These are phyloP conservation scores for Stegostoma tigrinum DNA, from an alignment of 2,113 vertebrate genomes.

Conservation along the genomic window DNA sequence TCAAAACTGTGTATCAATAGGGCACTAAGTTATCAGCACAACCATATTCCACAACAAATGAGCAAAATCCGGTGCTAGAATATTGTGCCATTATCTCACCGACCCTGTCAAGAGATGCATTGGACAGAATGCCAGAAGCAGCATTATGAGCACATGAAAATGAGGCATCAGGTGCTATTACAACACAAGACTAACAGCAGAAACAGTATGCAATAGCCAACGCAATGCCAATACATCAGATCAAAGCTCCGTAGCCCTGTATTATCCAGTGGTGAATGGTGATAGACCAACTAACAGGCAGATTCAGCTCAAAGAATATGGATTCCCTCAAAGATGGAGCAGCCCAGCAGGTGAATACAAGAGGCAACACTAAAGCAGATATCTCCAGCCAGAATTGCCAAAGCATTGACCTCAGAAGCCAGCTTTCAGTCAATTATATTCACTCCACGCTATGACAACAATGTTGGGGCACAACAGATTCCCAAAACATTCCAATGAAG, in stretches of 20 bases:
- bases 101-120: neutral
- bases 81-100: neutral
- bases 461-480: neutral
- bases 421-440: neutral
- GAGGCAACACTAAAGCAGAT: neutral
- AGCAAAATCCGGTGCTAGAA: neutral
- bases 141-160: neutral
- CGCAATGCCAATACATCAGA: neutral
- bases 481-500: neutral
- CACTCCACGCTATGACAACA: neutral
- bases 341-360: neutral
- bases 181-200: neutral
- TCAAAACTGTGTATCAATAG: neutral
- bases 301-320: neutral
- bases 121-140: neutral
- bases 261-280: neutral
- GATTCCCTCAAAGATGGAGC: neutral
- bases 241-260: neutral
- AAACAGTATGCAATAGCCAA: neutral
- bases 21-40: neutral
- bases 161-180: neutral
- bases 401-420: neutral
- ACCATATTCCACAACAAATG: neutral
- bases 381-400: neutral
- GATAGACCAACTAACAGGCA: neutral